phyloP scores from a whole-genome alignment of 2,888 invertebrate species.

The Agrochola litura region DNA sequence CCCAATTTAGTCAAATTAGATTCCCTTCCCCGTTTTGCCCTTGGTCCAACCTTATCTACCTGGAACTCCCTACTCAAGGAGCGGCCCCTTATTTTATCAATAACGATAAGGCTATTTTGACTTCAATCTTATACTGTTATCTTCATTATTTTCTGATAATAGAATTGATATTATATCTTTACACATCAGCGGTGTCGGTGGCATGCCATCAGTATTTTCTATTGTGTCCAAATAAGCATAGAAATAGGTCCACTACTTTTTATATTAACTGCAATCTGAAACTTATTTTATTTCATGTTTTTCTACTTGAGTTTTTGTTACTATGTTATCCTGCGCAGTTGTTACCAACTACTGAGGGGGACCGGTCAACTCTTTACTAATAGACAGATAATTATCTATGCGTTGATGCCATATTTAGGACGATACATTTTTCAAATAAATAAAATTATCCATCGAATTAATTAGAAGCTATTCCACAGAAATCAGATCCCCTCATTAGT shows the following conservation, averaged over 20 bases:
- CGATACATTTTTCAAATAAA: neutral
- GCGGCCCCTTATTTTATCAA: constrained; percentile 62
- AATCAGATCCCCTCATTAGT: constrained; percentile 21
- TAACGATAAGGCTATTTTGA: constrained; percentile 62
- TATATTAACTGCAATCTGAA: constrained; percentile 62
- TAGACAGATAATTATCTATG: neutral
- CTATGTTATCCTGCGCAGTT: constrained; percentile 51
- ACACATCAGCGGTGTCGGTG: constrained; percentile 56
- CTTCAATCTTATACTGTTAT: constrained; percentile 63
- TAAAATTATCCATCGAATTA: neutral
- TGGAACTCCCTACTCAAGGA: constrained; percentile 53
- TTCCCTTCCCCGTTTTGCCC: constrained; percentile 5
- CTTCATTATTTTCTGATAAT: constrained; percentile 65
- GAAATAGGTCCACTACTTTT: constrained; percentile 56
- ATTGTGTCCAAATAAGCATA: constrained; percentile 66
- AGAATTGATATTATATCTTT: constrained; percentile 64
- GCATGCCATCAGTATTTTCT: constrained; percentile 61
- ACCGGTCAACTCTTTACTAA: constrained; percentile 30
- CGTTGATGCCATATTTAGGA: neutral
- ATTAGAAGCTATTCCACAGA: neutral
- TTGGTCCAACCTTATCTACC: constrained; percentile 50
- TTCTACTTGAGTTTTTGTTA: constrained; percentile 52
- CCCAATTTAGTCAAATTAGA: constrained; percentile 46
- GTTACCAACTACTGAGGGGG: constrained; percentile 22
- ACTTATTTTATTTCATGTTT: constrained; percentile 62